These are phyloP conservation scores for Crematogaster levior DNA, from an alignment of 2,888 invertebrate species.

Conservation along the genomic window DNA sequence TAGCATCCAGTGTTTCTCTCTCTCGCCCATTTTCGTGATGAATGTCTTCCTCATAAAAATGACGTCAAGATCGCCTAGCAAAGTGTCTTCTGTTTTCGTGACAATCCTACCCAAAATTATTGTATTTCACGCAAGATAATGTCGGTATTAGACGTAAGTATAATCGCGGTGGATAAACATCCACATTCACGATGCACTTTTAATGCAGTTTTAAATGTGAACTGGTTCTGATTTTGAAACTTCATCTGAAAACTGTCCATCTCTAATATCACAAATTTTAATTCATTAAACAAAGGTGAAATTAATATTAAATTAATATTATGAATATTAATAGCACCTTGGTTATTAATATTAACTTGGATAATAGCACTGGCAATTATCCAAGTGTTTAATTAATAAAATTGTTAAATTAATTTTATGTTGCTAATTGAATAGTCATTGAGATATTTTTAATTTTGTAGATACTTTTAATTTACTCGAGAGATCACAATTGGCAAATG, in stretches of 20 bases:
- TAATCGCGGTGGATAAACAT: not conserved
- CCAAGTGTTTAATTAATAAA: not conserved
- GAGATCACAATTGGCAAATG: not conserved
- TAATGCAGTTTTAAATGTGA: not conserved
- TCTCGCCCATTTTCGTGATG: not conserved
- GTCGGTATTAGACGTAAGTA: not conserved
- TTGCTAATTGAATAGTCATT: not conserved
- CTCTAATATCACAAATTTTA: not conserved
- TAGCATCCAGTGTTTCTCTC: constrained; percentile 10
- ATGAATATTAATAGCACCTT: not conserved
- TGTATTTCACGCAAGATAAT: not conserved
- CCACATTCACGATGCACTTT: not conserved
- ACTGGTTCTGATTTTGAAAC: not conserved
- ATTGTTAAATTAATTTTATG: not conserved
- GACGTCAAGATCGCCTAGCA: not conserved
- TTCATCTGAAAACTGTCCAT: not conserved
- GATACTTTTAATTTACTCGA: not conserved
- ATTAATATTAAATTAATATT: not conserved
- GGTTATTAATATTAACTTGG: too few relatives aligned
- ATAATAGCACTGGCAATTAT: too few relatives aligned
- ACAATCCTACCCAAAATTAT: not conserved
- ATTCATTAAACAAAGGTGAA: not conserved
- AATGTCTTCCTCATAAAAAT: constrained; percentile 31
- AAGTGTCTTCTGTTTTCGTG: not conserved
- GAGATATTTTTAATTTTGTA: not conserved